A percentile compares a stretch with the other conserved stretches of the same genome.
Evolutionary conservation across 1,140 invertebrate genomes (phyloP).

Genomic region (Euwallacea similis): DNA sequence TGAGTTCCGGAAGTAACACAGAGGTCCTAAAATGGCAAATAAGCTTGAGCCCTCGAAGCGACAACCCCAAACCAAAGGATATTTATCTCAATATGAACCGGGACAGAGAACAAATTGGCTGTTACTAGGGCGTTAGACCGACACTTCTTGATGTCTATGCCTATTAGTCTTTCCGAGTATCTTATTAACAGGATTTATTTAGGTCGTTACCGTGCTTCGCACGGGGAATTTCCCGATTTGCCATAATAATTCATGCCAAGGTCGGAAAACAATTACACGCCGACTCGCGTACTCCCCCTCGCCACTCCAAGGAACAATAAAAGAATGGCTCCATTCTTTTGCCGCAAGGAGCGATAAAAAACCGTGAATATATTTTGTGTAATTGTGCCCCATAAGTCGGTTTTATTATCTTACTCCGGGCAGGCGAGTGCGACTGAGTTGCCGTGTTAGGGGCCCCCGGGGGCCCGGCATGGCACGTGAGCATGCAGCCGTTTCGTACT

Average conservation of each 20-base stretch:
- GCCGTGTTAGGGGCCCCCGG: slow-evolving; percentile 50
- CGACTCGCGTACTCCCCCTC: slow-evolving; percentile 30
- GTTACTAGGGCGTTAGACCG: slow-evolving; percentile 19
- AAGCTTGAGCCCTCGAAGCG: too few species aligned
- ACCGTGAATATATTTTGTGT: slow-evolving; percentile 55
- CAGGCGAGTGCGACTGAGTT: slow-evolving; percentile 46
- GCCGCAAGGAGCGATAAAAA: slow-evolving; percentile 54
- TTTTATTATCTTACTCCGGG: slow-evolving; percentile 52
- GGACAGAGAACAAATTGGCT: slow-evolving; percentile 34
- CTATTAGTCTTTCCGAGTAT: slow-evolving; percentile 32
- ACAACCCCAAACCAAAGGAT: background rate
- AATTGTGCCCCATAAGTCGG: slow-evolving; percentile 53
- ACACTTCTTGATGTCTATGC: slow-evolving; percentile 27
- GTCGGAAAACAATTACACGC: slow-evolving; percentile 51
- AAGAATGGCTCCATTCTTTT: slow-evolving; percentile 52
- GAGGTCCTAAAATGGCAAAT: too few species aligned
- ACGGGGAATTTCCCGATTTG: background rate
- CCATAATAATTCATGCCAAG: background rate
- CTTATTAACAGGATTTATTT: slow-evolving; percentile 37
- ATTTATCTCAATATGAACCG: slow-evolving; percentile 32
- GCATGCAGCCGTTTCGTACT: slow-evolving; percentile 34
- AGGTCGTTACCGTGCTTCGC: slow-evolving; percentile 15
- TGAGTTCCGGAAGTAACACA: too few species aligned
- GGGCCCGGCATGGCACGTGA: slow-evolving; percentile 45
- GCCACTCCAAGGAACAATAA: slow-evolving; percentile 48